phyloP scores from a whole-genome alignment of 2,797 vertebrate species.

The Sternarchorhynchus goeldii region DNA sequence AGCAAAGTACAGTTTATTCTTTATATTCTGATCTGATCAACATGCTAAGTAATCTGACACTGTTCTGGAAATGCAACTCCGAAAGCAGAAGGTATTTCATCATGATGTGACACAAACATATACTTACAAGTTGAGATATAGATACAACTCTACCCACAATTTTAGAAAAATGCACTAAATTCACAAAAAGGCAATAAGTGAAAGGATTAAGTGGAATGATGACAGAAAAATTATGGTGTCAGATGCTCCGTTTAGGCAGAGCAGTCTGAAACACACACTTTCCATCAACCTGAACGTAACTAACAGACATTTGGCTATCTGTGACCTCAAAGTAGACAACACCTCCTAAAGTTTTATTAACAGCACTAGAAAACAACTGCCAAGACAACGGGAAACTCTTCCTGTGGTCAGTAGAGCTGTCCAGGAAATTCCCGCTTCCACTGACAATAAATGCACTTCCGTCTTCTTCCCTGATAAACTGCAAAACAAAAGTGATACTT shows the following conservation, averaged over 20 bases:
- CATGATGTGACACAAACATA: too few relatives aligned
- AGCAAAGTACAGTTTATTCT: too few relatives aligned
- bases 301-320: constrained; percentile 59
- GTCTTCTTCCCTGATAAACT: constrained; percentile 72
- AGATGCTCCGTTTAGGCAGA: constrained; percentile 55
- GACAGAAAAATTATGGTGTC: background rate
- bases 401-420: constrained; percentile 51
- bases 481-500: background rate
- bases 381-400: constrained; percentile 62
- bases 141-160: background rate
- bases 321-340: constrained; percentile 67
- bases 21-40: too few relatives aligned
- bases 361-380: constrained; percentile 69
- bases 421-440: constrained; percentile 62
- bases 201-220: too few relatives aligned
- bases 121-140: too few relatives aligned
- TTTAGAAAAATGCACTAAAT: background rate
- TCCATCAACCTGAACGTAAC: constrained; percentile 66
- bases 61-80: too few relatives aligned
- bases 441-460: constrained; percentile 68
- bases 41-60: too few relatives aligned
- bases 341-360: constrained; percentile 64
- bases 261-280: constrained; percentile 67
- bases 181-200: background rate
- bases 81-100: too few relatives aligned